A percentile compares a stretch with the other conserved stretches of the same genome.
phyloP scores from a whole-genome alignment of 1,140 invertebrate genomes.

The Drosophila jambulina region DNA sequence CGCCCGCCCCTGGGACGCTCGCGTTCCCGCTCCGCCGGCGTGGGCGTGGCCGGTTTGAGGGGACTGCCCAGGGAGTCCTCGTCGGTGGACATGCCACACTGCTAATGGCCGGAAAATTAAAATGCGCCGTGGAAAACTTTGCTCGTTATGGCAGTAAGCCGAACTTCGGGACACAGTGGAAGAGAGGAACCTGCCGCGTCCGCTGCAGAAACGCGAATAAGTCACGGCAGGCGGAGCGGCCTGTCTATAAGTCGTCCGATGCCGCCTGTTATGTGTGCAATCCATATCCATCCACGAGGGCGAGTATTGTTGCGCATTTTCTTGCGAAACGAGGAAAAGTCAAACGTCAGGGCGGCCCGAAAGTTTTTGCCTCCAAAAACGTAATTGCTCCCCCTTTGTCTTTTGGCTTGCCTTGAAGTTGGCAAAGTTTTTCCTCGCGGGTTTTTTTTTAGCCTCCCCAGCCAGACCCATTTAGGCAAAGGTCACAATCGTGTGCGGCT shows the following conservation, averaged over 20 bases:
- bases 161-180: constrained; percentile 6
- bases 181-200: constrained; percentile 58
- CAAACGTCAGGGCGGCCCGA: constrained; percentile 66
- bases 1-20: constrained; percentile 35
- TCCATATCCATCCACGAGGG: constrained; percentile 24
- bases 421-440: constrained; percentile 46
- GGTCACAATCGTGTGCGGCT: constrained; percentile 61
- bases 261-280: constrained; percentile 55
- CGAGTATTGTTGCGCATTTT: constrained; percentile 73
- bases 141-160: constrained; percentile 45
- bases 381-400: constrained; percentile 59
- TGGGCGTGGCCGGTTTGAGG: constrained; percentile 56
- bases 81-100: constrained; percentile 63
- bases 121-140: constrained; percentile 48
- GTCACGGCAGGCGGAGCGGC: constrained; percentile 63
- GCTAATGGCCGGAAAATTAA: constrained; percentile 79
- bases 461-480: constrained; percentile 25
- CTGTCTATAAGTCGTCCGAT: constrained; percentile 30
- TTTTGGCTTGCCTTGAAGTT: constrained; percentile 59
- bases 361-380: constrained; percentile 61
- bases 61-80: constrained; percentile 68
- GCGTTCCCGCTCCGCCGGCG: constrained; percentile 20
- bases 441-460: constrained; percentile 15
- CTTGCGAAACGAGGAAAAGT: constrained; percentile 52
- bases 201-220: constrained; percentile 73